Evolutionary conservation across 2,888 invertebrate species (phyloP).

Genomic region (Phania funesta): DNA sequence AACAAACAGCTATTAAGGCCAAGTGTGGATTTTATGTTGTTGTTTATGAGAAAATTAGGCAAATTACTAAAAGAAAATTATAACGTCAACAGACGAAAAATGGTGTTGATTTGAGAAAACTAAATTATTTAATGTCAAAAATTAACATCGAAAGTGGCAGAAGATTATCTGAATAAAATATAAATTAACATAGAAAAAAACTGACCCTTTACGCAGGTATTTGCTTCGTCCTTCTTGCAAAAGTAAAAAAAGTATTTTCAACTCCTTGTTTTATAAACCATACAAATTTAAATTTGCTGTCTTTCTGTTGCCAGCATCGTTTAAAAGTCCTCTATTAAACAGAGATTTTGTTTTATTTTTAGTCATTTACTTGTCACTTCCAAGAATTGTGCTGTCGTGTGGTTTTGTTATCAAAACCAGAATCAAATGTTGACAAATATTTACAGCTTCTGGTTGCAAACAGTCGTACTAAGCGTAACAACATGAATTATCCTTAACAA

Average conservation of each 20-base stretch:
- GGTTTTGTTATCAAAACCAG: constrained; percentile 62
- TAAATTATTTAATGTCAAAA: constrained; percentile 47
- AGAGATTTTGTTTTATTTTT: not conserved
- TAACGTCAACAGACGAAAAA: constrained; percentile 67
- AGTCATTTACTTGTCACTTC: constrained; percentile 51
- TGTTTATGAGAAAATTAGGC: constrained; percentile 78
- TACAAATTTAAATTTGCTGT: constrained; percentile 66
- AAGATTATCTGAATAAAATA: not conserved
- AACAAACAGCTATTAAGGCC: constrained; percentile 26
- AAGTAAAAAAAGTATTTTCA: not conserved
- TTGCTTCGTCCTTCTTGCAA: too few relatives aligned
- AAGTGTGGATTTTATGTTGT: constrained; percentile 78
- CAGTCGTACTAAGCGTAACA: constrained; percentile 64
- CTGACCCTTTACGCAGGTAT: too few relatives aligned
- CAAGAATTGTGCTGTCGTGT: constrained; percentile 57
- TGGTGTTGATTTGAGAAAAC: constrained; percentile 68
- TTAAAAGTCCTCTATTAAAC: constrained; percentile 16
- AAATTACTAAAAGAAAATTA: constrained; percentile 59
- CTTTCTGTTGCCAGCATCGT: constrained; percentile 46
- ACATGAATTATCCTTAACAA: constrained; percentile 57
- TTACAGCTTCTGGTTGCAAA: constrained; percentile 66
- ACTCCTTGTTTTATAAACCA: constrained; percentile 38
- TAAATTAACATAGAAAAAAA: too few relatives aligned
- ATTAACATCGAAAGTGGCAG: constrained; percentile 23
- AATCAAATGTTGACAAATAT: constrained; percentile 68